Base-by-base conservation (phyloP, 2,797 vertebrate species). In the Erethizon dorsatum region DNA sequence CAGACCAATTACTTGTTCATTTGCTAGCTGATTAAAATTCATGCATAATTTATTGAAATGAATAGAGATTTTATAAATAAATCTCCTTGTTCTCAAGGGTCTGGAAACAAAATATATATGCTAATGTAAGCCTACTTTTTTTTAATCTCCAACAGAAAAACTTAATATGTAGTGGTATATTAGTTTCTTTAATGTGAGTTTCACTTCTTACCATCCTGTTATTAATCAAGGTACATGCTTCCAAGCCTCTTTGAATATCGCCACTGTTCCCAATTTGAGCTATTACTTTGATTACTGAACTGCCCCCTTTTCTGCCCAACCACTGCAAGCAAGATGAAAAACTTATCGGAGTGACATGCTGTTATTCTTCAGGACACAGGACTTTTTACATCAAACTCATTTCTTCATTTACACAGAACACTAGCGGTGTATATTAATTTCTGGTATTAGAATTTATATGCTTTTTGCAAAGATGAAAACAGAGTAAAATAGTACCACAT, bases 21-120 rank as follows among this genome's bases (percentile, higher is more conserved):
- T 99, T 98, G 97, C 98, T 98, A 98, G 97, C 98, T 99, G 98
- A 99, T 99, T 99, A 99, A 98, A 99, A 98, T 98, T 98, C 98
- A 99, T 99, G 97, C 98, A 99, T 99, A 99, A 99, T 99, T 99
- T 99, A 98, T 98, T 98, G 96, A 98, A 98, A 98, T 98, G 96
- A 96, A 97, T 98, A 98, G 97, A 98, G 98, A 98, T 98, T 99
- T 98, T 98, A 98, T 98, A 99, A 99, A 98, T 98, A 98, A 98
- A 96, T 95, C 87, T 98, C 90, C 96, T 97, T 98, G 88, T 98
- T 98, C 98, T 99, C 98, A 94, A 96, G 98, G 98, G 97, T 94
- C 97, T 97, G 90, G 98, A 98, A 98, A 90, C 97, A 98, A 98
- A 98, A 98, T 98, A 82, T 26, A 61, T 98, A 98, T 98, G 98